phyloP scores from a whole-genome alignment of 1,140 invertebrate species.

The Hylyphantes graminicola region DNA sequence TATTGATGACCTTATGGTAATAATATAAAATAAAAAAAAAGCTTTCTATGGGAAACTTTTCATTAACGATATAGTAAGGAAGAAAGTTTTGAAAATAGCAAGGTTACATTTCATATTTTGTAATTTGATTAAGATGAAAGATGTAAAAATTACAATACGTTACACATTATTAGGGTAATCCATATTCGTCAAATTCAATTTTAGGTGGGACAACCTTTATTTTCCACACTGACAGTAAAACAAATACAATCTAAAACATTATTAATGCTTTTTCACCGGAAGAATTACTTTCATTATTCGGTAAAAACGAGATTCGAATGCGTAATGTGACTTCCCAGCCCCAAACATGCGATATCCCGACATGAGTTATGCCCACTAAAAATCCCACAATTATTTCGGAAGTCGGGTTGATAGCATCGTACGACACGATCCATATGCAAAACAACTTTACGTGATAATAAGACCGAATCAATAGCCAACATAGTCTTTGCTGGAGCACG shows the following conservation, averaged over 20 bases:
- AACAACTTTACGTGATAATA: constrained; percentile 23
- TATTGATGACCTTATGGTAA: too few species aligned
- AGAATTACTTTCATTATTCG: background rate
- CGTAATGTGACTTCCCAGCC: too few species aligned
- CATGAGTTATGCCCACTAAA: constrained; percentile 10
- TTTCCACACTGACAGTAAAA: background rate
- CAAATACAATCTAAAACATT: constrained; percentile 12
- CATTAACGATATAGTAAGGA: too few species aligned
- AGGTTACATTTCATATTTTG: too few species aligned
- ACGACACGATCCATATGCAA: constrained; percentile 4
- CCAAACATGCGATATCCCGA: background rate
- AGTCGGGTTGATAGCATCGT: background rate
- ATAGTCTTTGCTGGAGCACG: constrained; percentile 31
- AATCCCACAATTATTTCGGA: background rate
- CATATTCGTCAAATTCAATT: too few species aligned
- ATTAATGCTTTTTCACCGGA: background rate
- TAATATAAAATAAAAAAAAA: too few species aligned
- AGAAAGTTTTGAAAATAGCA: too few species aligned
- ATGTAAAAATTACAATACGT: too few species aligned
- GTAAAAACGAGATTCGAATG: background rate
- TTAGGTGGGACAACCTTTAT: too few species aligned
- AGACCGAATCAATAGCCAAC: constrained; percentile 9
- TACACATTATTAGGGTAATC: too few species aligned
- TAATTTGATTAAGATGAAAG: too few species aligned
- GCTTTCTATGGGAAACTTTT: too few species aligned